Evolutionary conservation across 2,888 invertebrate genomes (phyloP), one percentile per base, ranked within the genome.

Genomic region (Drosophila colorata): DNA sequence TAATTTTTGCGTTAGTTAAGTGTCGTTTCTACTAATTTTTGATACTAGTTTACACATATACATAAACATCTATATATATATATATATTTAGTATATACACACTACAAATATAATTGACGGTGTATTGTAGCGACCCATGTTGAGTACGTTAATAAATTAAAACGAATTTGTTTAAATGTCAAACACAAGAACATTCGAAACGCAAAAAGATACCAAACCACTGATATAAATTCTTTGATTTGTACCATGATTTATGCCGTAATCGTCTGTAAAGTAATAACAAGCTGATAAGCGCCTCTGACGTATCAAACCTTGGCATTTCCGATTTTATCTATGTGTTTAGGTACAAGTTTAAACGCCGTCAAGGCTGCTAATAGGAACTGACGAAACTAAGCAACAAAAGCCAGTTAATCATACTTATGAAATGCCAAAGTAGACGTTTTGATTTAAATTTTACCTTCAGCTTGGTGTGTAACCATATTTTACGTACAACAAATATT

Each of bases 131-230:
- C 74, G 71, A 77, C 68, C 87, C 81, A 79, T 74, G 81, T 85
- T 85, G 77, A 84, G 74, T 85, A 87, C 77, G 85, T 85, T 88
- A 81, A 84, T 84, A 87, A 87, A 87, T 87, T 84, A 84, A 78
- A 84, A 63, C 64, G 68, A 88, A 87, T 85, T 85, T 87, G 88
- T 85, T 85, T 88, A 81, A 88, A 79, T 87, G 84, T 80, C 72
- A 71, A 79, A 53, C 31, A 20, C 33, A 71, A 51, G 28, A 49
- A 53, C 51, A 67, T 71, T 37, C 69, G 35, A 65, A 57, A n/a
- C 46, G 35, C 11, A 14, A 33, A 69, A 38, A 18, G n/a, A 20
- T 33, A 51, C 25, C 51, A 38, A 37, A 52, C 46, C 59, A 68
- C 20, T 57, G 33, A 20, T 20, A 66, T 48, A 65, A 47, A 53